Conservation (phyloP, 2,888 invertebrate species). For the Teleiodes luculella region DNA sequence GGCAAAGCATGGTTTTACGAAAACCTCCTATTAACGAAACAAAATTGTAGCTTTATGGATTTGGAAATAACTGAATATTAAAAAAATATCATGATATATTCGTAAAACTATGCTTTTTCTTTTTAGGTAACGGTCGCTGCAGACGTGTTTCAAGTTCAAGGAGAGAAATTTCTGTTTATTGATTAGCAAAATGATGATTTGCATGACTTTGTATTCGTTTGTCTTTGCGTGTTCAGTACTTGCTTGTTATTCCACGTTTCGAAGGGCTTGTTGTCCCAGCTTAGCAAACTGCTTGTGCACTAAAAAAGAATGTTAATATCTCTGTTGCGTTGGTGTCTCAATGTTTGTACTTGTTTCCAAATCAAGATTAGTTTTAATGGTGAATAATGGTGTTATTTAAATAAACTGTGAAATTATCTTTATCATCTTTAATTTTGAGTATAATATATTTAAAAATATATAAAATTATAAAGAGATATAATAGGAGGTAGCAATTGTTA, state of each 20-base stretch:
- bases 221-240: slow-evolving; percentile 37
- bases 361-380: slow-evolving; percentile 31
- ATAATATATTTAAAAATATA: not conserved
- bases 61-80: too few species aligned
- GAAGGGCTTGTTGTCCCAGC: slow-evolving; percentile 21
- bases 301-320: slow-evolving; percentile 18
- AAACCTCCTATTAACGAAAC: slow-evolving; percentile 13
- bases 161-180: not conserved
- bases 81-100: not conserved
- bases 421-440: not conserved
- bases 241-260: slow-evolving; percentile 37
- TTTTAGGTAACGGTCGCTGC: slow-evolving; percentile 33
- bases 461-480: too few species aligned
- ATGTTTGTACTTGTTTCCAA: slow-evolving; percentile 10
- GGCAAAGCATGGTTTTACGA: slow-evolving; percentile 51
- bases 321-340: too few species aligned
- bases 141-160: not conserved
- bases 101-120: slow-evolving; percentile 55
- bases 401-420: not conserved
- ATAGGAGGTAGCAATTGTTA: too few species aligned
- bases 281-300: slow-evolving; percentile 31
- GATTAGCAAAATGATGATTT: slow-evolving; percentile 45
- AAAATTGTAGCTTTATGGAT: too few species aligned
- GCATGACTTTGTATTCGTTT: slow-evolving; percentile 43
- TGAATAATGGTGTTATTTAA: slow-evolving; percentile 28